Evolutionary conservation across 2,888 invertebrate species (phyloP), one percentile per base, ranked within the genome.

Genomic region (Agapostemon virescens): DNA sequence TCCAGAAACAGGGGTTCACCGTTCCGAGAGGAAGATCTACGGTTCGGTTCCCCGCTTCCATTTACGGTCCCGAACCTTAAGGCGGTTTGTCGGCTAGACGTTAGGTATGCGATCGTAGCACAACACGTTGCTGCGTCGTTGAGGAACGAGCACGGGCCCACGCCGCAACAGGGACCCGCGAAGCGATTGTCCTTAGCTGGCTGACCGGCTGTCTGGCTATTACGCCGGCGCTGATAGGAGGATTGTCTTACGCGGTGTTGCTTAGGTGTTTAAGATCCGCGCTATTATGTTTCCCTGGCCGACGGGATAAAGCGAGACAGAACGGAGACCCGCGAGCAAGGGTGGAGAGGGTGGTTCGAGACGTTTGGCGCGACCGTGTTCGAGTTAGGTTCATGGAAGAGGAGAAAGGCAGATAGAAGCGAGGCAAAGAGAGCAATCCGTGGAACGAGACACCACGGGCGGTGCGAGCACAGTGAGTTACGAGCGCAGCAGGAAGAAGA

Each of bases 211-310:
- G 87, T 81, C 74, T 87, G 83, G 80, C 84, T 86, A 85, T 89
- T 89, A 89, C 84, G 83, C 83, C 84, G 85, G 86, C 84, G 86
- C 87, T 86, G 88, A 89, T 89, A 89, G 86, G 79, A 85, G 85
- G 86, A 88, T 88, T 88, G 87, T 88, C 85, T 88, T 86, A 86
- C 86, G 84, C 80, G 78, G 77, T 84, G 81, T 86, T 86, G 83
- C 76, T 76, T 79, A 82, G 79, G 82, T 86, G 87, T 86, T 87
- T 87, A 87, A 87, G 85, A 85, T 69, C 26, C 84, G 79, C 79
- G 77, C 87, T 87, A 84, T 87, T 87, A 86, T 86, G 76, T 87
- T 86, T 82, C 85, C 64, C 64, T 68, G 69, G 9, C 74, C 42
- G 23, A 55, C 69, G 74, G 49, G 45, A 77, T 26, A 61, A 67